Evolutionary conservation across 2,113 vertebrate species (phyloP).

Genomic region (Crotophaga sulcirostris): DNA sequence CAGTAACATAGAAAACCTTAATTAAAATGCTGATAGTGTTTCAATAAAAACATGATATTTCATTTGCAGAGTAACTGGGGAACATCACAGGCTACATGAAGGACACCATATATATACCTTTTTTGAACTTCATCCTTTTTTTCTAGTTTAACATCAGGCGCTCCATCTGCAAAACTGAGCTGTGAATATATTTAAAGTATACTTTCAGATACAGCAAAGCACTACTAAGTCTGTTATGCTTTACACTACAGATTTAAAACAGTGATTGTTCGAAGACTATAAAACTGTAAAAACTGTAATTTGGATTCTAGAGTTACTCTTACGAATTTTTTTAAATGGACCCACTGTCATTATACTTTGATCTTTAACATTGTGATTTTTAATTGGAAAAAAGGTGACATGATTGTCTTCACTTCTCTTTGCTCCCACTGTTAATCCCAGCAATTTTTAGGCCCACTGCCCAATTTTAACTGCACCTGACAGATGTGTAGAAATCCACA

Average conservation of each 20-base stretch:
- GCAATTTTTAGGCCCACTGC: neutral
- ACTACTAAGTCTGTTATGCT: neutral
- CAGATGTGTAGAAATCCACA: neutral
- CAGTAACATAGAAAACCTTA: neutral
- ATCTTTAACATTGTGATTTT: neutral
- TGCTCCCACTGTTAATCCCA: neutral
- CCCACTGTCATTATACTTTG: neutral
- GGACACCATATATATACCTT: slow-evolving; percentile 58
- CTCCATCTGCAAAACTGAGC: slow-evolving; percentile 41
- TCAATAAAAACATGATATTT: neutral
- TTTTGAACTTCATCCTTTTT: slow-evolving; percentile 43
- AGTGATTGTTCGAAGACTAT: neutral
- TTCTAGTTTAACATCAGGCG: slow-evolving; percentile 35
- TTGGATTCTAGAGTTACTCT: neutral
- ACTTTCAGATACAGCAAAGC: neutral
- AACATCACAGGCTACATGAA: neutral
- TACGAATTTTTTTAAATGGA: neutral
- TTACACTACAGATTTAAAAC: neutral
- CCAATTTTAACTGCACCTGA: neutral
- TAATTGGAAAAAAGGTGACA: neutral
- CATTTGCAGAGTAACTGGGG: neutral
- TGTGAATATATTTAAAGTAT: slow-evolving; percentile 44
- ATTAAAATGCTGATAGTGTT: neutral
- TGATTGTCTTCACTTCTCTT: neutral
- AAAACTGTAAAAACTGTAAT: neutral